Percentiles rank a stretch among this genome's conserved stretches.
These are phyloP conservation scores for Yponomeuta sedellus DNA, from an alignment of 2,888 invertebrate species.

Conservation along the genomic window DNA sequence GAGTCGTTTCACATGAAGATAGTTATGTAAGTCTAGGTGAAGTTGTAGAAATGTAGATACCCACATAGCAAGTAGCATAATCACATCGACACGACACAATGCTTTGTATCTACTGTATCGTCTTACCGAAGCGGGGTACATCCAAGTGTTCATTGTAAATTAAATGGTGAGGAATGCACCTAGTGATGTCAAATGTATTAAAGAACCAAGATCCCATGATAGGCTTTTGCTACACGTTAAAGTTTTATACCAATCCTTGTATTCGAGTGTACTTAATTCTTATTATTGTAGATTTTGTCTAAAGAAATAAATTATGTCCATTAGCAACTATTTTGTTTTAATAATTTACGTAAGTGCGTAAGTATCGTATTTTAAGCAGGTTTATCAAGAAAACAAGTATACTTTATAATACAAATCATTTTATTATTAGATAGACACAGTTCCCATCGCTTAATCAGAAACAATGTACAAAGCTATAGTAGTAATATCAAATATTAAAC, in stretches of 20 bases:
- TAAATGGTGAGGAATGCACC: slow-evolving; percentile 32
- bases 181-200: slow-evolving; percentile 54
- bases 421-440: slow-evolving; percentile 83
- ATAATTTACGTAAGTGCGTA: slow-evolving; percentile 16
- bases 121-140: not conserved
- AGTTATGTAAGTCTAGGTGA: not conserved
- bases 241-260: slow-evolving; percentile 75
- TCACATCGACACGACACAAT: slow-evolving; percentile 3
- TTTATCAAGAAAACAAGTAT: slow-evolving; percentile 28
- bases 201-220: slow-evolving; percentile 69
- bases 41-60: slow-evolving; percentile 71
- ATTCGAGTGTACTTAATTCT: slow-evolving; percentile 75
- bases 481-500: slow-evolving; percentile 77
- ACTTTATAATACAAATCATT: slow-evolving; percentile 83
- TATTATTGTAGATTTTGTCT: slow-evolving; percentile 73
- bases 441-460: slow-evolving; percentile 83
- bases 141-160: slow-evolving; percentile 6
- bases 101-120: slow-evolving; percentile 3
- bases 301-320: slow-evolving; percentile 72
- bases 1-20: slow-evolving; percentile 3
- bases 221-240: slow-evolving; percentile 66
- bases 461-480: slow-evolving; percentile 83
- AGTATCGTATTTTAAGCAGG: slow-evolving; percentile 2
- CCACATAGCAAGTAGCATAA: slow-evolving; percentile 39
- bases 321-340: slow-evolving; percentile 50